Conservation (phyloP, 2,113 vertebrate species). For the Nothocercus julius region DNA sequence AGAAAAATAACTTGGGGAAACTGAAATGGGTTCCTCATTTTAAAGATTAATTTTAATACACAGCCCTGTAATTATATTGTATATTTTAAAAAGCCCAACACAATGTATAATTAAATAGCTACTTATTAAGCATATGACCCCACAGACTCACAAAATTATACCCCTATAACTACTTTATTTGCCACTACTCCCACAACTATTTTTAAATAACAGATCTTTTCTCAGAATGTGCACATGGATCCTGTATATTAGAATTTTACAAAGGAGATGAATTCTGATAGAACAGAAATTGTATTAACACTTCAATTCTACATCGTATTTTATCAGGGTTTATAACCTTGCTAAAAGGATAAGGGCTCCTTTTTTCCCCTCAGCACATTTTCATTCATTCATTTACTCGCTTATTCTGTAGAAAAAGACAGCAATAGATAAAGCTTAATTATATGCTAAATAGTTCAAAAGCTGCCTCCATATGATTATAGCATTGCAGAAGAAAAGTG, state of each 20-base stretch:
- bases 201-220: not conserved
- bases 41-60: not conserved
- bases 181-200: not conserved
- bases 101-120: not conserved
- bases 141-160: not conserved
- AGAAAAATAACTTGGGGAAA: not conserved
- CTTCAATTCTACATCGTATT: conserved; percentile 12
- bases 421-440: conserved; percentile 36
- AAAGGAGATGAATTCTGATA: conserved; percentile 14
- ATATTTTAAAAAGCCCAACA: not conserved
- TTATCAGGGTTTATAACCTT: conserved; percentile 31
- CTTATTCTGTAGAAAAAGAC: not conserved
- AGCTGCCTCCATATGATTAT: conserved; percentile 33
- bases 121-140: not conserved
- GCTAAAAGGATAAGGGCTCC: not conserved
- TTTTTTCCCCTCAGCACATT: not conserved
- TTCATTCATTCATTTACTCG: not conserved
- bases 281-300: conserved; percentile 23
- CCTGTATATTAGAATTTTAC: not conserved
- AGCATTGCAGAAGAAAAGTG: conserved; percentile 33
- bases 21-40: not conserved
- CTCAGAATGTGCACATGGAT: not conserved
- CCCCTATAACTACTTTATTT: not conserved
- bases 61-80: not conserved
- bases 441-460: conserved; percentile 35